A percentile compares a stretch with the other conserved stretches of the same genome.
Evolutionary conservation across 2,113 vertebrate species (phyloP).

Genomic region (Aphelocoma coerulescens): DNA sequence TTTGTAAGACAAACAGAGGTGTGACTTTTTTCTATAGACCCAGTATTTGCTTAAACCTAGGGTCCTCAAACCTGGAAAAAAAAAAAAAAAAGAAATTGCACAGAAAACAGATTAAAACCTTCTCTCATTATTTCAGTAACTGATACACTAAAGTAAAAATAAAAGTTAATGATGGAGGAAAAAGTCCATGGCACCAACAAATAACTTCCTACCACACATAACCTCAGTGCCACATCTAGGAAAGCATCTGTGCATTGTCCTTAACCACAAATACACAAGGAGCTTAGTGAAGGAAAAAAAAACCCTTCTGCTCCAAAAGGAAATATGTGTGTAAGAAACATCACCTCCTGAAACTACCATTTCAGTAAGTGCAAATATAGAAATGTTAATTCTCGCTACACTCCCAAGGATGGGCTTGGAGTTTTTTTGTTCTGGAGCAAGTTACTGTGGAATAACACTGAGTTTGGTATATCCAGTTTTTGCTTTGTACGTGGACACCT

Average conservation of each 20-base stretch:
- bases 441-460: not conserved
- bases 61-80: not conserved
- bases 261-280: not conserved
- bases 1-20: not conserved
- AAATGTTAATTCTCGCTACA: not conserved
- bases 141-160: not conserved
- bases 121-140: not conserved
- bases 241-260: not conserved
- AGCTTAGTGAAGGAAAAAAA: not conserved
- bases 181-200: not conserved
- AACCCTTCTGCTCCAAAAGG: not conserved
- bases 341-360: not conserved
- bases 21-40: not conserved
- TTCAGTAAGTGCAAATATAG: not conserved
- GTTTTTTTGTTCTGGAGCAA: not conserved
- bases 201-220: not conserved
- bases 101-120: not conserved
- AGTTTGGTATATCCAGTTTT: not conserved
- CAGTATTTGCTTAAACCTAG: not conserved
- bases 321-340: not conserved
- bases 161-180: not conserved
- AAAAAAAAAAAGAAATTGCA: not conserved
- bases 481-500: not conserved
- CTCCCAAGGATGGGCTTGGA: not conserved
- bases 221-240: not conserved